These are phyloP conservation scores for Hemicentrotus pulcherrimus DNA, from an alignment of 35 echinoderm and acorn worm genomes.

Conservation along the genomic window DNA sequence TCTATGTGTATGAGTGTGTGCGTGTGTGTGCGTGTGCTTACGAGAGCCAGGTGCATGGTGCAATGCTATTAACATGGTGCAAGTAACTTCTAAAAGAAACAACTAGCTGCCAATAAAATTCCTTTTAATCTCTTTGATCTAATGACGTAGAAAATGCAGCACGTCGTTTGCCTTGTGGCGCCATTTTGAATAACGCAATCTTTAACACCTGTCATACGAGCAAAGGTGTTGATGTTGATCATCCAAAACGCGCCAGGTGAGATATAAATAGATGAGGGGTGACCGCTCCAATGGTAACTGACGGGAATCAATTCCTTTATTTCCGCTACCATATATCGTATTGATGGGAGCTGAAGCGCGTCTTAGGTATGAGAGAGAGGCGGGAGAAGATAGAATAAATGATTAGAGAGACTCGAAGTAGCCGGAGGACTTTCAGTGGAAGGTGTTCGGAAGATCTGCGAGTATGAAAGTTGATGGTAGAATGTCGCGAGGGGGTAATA, in stretches of 20 bases:
- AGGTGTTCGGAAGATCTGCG: too few species aligned
- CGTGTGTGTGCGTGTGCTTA: too few species aligned
- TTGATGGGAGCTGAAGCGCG: not conserved
- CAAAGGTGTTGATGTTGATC: not conserved
- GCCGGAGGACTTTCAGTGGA: too few species aligned
- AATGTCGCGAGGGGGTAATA: too few species aligned
- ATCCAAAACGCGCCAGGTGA: not conserved
- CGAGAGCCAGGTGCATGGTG: too few species aligned
- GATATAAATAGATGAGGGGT: not conserved
- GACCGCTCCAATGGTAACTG: not conserved
- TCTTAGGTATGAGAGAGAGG: not conserved
- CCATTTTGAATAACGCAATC: not conserved
- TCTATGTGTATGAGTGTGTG: too few species aligned
- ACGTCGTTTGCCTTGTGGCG: not conserved
- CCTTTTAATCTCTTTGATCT: not conserved
- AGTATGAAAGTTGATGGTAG: too few species aligned
- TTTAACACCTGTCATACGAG: not conserved
- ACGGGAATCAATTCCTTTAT: not conserved
- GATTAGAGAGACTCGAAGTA: not conserved
- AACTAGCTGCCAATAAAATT: not conserved
- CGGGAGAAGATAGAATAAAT: not conserved
- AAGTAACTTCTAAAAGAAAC: not conserved
- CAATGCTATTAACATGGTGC: too few species aligned
- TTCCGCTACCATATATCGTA: not conserved
- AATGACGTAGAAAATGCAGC: not conserved